Conservation (phyloP, 1,140 invertebrate species). For the Dreissena polymorpha region DNA sequence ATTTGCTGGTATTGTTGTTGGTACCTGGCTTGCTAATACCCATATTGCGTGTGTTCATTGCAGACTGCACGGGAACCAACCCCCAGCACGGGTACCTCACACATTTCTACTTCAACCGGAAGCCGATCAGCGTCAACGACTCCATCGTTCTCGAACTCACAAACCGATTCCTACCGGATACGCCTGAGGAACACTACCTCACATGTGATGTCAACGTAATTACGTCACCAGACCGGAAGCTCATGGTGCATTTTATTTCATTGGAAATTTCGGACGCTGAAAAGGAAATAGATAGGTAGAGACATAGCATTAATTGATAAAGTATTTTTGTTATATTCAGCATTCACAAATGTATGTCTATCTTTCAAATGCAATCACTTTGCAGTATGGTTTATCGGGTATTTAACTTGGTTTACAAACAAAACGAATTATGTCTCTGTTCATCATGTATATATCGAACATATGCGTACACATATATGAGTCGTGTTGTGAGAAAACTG, state of each 20-base stretch:
- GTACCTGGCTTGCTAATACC: no score
- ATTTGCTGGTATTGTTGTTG: no score
- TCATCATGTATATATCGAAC: no score
- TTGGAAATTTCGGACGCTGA: conserved; percentile 37
- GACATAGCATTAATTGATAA: not conserved
- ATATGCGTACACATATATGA: no score
- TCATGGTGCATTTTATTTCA: conserved; percentile 52
- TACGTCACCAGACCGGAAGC: conserved; percentile 36
- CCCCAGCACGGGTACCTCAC: conserved; percentile 44
- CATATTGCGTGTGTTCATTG: not conserved
- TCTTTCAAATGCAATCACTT: not conserved
- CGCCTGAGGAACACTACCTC: conserved; percentile 23
- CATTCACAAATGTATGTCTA: not conserved
- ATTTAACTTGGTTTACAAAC: no score
- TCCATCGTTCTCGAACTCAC: conserved; percentile 44
- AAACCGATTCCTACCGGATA: conserved; percentile 43
- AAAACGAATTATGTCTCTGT: no score
- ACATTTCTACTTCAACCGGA: conserved; percentile 23
- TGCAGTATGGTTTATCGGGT: no score
- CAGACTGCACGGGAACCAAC: conserved; percentile 15
- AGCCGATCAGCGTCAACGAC: conserved; percentile 34
- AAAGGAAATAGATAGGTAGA: conserved; percentile 43
- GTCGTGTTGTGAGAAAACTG: no score
- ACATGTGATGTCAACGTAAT: conserved; percentile 42
- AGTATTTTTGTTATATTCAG: not conserved